These are phyloP conservation scores for Diarsia brunnea DNA, from an alignment of 2,888 invertebrate genomes.

Conservation along the genomic window DNA sequence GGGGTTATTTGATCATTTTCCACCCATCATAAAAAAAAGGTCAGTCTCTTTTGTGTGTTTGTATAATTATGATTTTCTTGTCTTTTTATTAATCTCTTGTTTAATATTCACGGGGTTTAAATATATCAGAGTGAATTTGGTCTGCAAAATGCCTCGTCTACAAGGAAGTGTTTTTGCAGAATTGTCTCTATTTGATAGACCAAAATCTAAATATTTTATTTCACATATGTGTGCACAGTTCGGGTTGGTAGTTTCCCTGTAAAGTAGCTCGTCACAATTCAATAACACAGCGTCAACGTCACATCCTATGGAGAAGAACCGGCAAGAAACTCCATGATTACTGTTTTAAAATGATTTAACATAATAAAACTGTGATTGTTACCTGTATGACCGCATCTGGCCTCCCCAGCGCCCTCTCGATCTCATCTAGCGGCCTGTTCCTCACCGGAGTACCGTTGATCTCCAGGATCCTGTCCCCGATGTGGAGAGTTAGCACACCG, in stretches of 20 bases:
- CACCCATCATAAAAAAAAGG: too few relatives aligned
- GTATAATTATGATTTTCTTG: not conserved
- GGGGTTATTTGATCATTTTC: too few relatives aligned
- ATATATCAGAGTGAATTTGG: not conserved
- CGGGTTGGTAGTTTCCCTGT: too few relatives aligned
- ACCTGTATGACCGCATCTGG: conserved; percentile 94
- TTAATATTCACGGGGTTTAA: not conserved
- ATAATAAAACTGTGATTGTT: conserved; percentile 1
- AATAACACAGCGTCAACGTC: too few relatives aligned
- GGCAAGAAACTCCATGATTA: too few relatives aligned
- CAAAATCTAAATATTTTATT: too few relatives aligned
- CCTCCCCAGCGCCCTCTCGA: conserved; percentile 93
- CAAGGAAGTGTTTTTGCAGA: not conserved
- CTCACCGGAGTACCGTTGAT: conserved; percentile 97
- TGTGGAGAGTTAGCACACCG: conserved; percentile 95
- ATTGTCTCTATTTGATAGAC: too few relatives aligned
- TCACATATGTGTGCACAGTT: too few relatives aligned
- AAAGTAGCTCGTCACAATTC: too few relatives aligned
- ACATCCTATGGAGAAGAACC: too few relatives aligned
- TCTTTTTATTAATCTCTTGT: not conserved
- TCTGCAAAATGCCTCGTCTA: not conserved
- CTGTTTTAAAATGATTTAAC: too few relatives aligned
- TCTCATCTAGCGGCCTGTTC: conserved; percentile 94
- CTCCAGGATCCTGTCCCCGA: conserved; percentile 98
- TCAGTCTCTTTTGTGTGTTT: too few relatives aligned